Conservation (phyloP, 2,797 vertebrate species). For the Phataginus tetradactyla region DNA sequence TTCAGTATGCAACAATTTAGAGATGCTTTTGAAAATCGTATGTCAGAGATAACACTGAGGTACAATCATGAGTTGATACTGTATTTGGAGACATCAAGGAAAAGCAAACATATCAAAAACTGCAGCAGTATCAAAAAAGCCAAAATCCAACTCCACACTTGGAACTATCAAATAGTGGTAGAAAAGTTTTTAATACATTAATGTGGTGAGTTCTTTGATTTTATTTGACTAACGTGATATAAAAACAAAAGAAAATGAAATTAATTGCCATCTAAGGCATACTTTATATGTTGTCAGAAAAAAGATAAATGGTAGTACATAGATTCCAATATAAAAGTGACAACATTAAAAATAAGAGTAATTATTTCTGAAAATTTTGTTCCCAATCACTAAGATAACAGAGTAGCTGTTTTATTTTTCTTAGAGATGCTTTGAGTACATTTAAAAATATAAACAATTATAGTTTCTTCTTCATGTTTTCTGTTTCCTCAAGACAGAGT, state of each 20-base stretch:
- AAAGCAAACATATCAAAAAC: background rate
- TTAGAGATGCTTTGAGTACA: constrained; percentile 54
- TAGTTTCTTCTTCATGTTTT: background rate
- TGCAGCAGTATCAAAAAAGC: background rate
- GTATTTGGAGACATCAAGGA: background rate
- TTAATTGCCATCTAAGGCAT: constrained; percentile 56
- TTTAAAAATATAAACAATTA: background rate
- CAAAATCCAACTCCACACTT: background rate
- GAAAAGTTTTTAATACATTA: constrained; percentile 52
- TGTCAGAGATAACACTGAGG: background rate
- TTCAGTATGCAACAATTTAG: background rate
- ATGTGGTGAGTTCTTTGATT: background rate
- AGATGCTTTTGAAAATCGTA: background rate
- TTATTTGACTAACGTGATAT: constrained; percentile 24
- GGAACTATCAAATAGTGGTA: background rate
- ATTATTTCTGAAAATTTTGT: constrained; percentile 68
- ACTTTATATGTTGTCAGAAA: constrained; percentile 60
- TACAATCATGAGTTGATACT: background rate
- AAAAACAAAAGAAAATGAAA: constrained; percentile 62
- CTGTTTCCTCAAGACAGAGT: background rate
- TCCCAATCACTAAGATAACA: constrained; percentile 59
- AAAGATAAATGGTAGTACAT: constrained; percentile 64
- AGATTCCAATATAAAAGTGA: constrained; percentile 66
- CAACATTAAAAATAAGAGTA: constrained; percentile 72
- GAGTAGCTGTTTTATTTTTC: constrained; percentile 59